These are phyloP conservation scores for Fregetta grallaria DNA, from an alignment of 2,113 vertebrate species.

Conservation along the genomic window DNA sequence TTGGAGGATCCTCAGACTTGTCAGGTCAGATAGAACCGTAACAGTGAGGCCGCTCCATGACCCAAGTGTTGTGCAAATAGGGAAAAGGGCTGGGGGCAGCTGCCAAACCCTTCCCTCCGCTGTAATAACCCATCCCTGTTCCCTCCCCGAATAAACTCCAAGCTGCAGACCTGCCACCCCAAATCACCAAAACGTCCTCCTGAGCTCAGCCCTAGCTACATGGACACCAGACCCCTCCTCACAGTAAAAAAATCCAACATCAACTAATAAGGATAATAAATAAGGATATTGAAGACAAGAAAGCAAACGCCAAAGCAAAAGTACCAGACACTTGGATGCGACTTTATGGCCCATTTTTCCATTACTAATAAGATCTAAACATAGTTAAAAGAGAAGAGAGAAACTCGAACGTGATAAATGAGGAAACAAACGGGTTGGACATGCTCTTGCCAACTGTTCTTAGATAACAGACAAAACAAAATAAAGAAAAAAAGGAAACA, in stretches of 20 bases:
- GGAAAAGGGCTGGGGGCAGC: not conserved
- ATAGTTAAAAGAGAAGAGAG: not conserved
- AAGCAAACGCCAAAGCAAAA: not conserved
- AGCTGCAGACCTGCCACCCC: not conserved
- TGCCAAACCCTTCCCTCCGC: not conserved
- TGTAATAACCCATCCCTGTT: not conserved
- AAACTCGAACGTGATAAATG: accelerated
- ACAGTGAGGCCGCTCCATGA: not conserved
- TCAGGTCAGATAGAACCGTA: not conserved
- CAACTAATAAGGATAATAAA: no score
- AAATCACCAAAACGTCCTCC: not conserved
- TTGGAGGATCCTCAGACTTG: not conserved
- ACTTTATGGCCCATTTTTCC: not conserved
- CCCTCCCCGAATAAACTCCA: not conserved
- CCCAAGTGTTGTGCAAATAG: not conserved
- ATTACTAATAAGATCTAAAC: not conserved
- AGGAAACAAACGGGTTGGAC: not conserved
- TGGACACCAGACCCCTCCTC: not conserved
- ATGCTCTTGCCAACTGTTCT: not conserved
- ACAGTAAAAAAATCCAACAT: not conserved
- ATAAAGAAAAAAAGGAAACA: not conserved
- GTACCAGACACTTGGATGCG: not conserved
- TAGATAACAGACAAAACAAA: not conserved
- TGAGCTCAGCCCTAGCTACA: not conserved
- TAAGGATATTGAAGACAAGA: not conserved